Evolutionary conservation across 2,888 invertebrate genomes (phyloP), one percentile per base, ranked within the genome.

Genomic region (Protophormia terraenovae): DNA sequence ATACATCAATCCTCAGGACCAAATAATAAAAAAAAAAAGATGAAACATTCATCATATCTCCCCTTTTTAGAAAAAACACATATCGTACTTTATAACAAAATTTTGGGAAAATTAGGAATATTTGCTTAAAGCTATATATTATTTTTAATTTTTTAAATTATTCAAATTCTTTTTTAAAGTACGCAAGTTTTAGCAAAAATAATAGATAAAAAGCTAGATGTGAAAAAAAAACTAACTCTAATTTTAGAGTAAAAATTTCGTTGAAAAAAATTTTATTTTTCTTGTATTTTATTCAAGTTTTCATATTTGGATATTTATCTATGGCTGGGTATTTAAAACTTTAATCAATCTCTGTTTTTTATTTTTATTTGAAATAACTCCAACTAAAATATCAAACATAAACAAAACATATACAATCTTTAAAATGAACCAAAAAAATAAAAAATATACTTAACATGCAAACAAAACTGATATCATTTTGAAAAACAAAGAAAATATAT

Each of bases 1-100:
- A 5, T 22, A 55, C 32, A 29, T 7, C n/a, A 76, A 80, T 72
- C 73, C 84, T 84, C 85, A 85, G 85, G 85, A 85, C 85, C 85
- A 82, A 82, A 73, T n/a, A 16, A 10, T 41, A 77, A 72, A 50
- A 83, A 32, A 58, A 53, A 83, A 72, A 32, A 58, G 85, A 85
- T 82, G 82, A 85, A 75, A 62, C 73, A 55, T 64, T 82, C 81
- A 78, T 85, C 85, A 85, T 85, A 85, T 85, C 85, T 32, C 6
- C 1, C 16, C 16, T 16, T 7, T 35, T 73, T 76, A 69, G 76
- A 64, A 47, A 76, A 73, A 80, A 66, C 69, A 85, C 85, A 85
- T 85, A 85, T 85, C 85, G 85, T 85, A 69, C 73, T 72, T 53
- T 81, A 81, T 69, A 64, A 22, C 24, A 27, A 41, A 24, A 64